phyloP scores from a whole-genome alignment of 2,888 invertebrate genomes.

The Lycocerus yunnanus region DNA sequence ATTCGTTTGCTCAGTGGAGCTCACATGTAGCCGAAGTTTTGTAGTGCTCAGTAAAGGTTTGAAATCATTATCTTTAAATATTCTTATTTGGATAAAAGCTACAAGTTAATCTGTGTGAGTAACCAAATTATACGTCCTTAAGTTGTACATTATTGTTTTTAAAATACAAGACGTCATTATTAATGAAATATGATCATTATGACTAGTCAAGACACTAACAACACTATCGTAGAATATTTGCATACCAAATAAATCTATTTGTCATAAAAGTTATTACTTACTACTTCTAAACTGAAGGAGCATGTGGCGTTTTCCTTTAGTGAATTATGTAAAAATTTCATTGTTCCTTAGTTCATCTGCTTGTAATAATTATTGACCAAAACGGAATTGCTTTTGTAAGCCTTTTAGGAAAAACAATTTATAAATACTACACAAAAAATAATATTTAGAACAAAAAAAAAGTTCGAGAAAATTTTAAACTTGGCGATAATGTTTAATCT shows the following conservation, averaged over 20 bases:
- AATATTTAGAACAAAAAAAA: too few species aligned
- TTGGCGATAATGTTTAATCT: too few species aligned
- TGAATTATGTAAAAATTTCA: not conserved
- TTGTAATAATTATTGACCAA: not conserved
- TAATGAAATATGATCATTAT: conserved; percentile 31
- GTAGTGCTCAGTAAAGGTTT: too few species aligned
- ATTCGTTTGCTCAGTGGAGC: too few species aligned
- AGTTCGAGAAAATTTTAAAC: too few species aligned
- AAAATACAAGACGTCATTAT: conserved; percentile 23
- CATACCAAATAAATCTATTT: conserved; percentile 32
- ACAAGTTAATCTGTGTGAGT: not conserved
- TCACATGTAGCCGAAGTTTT: too few species aligned
- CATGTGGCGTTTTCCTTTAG: conserved; percentile 11
- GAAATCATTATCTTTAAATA: not conserved
- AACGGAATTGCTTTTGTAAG: not conserved
- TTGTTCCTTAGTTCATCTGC: not conserved
- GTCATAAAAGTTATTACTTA: conserved; percentile 12
- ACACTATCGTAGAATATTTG: conserved; percentile 28
- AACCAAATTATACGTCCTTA: not conserved
- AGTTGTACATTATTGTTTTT: conserved; percentile 6
- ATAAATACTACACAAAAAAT: too few species aligned
- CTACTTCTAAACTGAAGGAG: conserved; percentile 10
- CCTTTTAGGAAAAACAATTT: not conserved
- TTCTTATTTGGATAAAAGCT: not conserved
- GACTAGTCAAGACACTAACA: conserved; percentile 27